Base-by-base conservation (phyloP, 2,113 vertebrate genomes). In the Strix uralensis region DNA sequence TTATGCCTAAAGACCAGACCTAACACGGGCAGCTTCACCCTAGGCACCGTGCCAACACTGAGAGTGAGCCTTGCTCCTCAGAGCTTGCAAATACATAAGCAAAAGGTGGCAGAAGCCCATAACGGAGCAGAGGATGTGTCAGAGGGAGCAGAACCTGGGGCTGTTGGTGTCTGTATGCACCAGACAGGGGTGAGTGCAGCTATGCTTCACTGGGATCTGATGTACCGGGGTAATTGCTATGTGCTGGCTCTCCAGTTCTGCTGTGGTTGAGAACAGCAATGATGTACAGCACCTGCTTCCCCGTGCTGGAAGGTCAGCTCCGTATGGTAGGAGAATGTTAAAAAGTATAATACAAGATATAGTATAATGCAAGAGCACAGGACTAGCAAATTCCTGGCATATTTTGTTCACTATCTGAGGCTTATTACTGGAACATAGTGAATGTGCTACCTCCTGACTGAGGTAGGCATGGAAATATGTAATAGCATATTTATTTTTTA, bases 121-220 rank as follows among this genome's bases (percentile, higher is more conserved):
- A n/a, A 26, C 0, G 1, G 46, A 62, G 55, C 62, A 57, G 8
- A 84, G 15, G 44, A 38, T 46, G 25, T 46, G 21, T 40, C 32
- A 25, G 38, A 65, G n/a, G 73, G 49, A 70, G 21, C 15, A 85
- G 55, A 85, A 49, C 13, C 15, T 0, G 3, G 2, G 7, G 59
- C 44, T 65, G 54, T 15, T 65, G 63, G 27, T 87, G 40, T 19
- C 59, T 78, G 11, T 36, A 22, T 0, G 0, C 38, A 14, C 21
- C 0, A 0, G 21, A 20, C 7, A 25, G 15, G 40, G 27, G 10
- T 30, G 49, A 72, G 16, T 8, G n/a, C 54, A 34, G 44, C 29
- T 81, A 14, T 1, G 1, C 23, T 46, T 65, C 25, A 6, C 23
- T 17, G 8, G 13, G 38, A 26, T 52, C 25, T 51, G 94, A 73